Percentiles rank a stretch among this genome's conserved stretches.
These are phyloP conservation scores for Stenotaenia linearis DNA, from an alignment of 2,888 invertebrate genomes.

Conservation along the genomic window DNA sequence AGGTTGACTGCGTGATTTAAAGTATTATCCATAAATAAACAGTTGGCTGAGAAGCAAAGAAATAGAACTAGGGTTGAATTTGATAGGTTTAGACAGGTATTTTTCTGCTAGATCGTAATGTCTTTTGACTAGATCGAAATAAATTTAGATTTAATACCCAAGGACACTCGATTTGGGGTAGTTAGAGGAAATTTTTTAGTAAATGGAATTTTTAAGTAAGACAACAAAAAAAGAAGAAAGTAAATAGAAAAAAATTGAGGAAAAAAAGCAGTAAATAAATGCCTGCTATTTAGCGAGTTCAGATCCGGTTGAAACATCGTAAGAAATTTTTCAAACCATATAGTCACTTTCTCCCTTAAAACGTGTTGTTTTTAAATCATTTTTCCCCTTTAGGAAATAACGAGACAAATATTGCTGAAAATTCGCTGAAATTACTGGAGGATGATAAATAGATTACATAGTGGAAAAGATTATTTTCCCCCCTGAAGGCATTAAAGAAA, in stretches of 20 bases:
- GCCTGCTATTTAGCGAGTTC: background rate
- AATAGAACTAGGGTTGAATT: background rate
- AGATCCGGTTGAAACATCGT: constrained; percentile 5
- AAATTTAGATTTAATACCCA: background rate
- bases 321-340: constrained; percentile 16
- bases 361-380: constrained; percentile 24
- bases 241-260: background rate
- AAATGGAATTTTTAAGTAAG: background rate
- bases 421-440: constrained; percentile 24
- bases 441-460: constrained; percentile 26
- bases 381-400: constrained; percentile 7
- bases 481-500: background rate
- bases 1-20: constrained; percentile 26
- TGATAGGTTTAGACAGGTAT: constrained; percentile 19
- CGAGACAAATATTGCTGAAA: constrained; percentile 26
- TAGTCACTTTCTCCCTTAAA: background rate
- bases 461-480: constrained; percentile 16
- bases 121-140: background rate
- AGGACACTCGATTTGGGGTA: background rate
- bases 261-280: background rate
- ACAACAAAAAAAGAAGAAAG: background rate
- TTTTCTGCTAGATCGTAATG: constrained; percentile 12
- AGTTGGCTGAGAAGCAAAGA: constrained; percentile 5
- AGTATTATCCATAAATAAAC: constrained; percentile 4
- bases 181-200: background rate